Base-by-base conservation (phyloP, 2,888 invertebrate species). In the Nemurella pictetii region DNA sequence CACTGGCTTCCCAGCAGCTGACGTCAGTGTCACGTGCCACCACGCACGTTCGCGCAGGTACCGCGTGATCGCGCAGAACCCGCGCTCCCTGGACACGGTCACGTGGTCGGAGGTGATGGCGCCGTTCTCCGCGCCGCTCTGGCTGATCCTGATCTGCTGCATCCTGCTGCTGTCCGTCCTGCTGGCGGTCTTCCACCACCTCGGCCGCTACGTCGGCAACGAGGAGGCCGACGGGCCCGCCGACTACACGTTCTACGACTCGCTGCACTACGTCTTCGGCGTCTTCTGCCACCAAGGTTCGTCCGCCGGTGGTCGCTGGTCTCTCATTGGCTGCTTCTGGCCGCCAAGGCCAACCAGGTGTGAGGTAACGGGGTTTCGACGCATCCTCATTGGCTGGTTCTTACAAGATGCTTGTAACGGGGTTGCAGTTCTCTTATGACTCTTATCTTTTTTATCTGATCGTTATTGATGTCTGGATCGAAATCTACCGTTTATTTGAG, bases 281-380 rank as follows among this genome's bases (percentile, higher is more conserved):
- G 87, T 89, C 36, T 87, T 88, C 28, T 89, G 89, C 75, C 88
- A 88, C 32, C 89, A 89, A 82, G 88, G 88, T 89, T 85, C n/a
- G n/a, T n/a, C n/a, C n/a, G n/a, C n/a, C n/a, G n/a, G n/a, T n/a
- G 9, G 32, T 3, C 9, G 32, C 32, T 9, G 78, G 87, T 87
- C 35, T 32, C 25, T 29, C 25, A 72, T 28, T 15, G n/a, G 30
- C 15, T 85, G 25, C 20, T 30, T 86, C 32, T 9, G 32, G 3
- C 32, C 32, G 9, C 3, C 32, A 32, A 9, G 4, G 9, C 32
- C 32, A 32, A 32, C n/a, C n/a, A n/a, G n/a, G n/a, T n/a, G n/a
- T n/a, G n/a, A n/a, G n/a, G n/a, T n/a, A n/a, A n/a, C n/a, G n/a
- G n/a, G n/a, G n/a, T n/a, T n/a, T n/a, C n/a, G n/a, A n/a, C n/a